Conservation (phyloP, 1,140 invertebrate species). For the Cepaea nemoralis region DNA sequence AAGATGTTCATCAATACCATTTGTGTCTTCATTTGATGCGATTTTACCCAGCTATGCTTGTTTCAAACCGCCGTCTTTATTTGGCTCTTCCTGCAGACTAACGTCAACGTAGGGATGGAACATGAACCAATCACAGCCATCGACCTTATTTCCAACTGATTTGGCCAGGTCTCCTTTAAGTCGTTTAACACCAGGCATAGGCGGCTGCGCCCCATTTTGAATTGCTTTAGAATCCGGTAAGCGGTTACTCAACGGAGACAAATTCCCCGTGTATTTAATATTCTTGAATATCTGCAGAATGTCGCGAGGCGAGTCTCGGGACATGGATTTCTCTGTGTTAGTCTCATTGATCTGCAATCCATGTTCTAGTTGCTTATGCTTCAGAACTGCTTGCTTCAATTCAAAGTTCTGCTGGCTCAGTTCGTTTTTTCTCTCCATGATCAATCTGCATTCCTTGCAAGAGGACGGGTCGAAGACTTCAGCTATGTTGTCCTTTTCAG, state of each 20-base stretch:
- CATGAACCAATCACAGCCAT: neutral
- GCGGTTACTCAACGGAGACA: neutral
- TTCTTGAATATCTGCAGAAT: neutral
- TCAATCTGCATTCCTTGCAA: neutral
- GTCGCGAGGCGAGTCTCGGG: neutral
- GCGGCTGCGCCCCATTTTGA: neutral
- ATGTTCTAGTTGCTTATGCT: neutral
- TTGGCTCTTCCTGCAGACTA: neutral
- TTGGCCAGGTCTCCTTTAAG: neutral
- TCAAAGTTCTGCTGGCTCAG: neutral
- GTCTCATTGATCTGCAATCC: neutral
- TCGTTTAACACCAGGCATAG: neutral
- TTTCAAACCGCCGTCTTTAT: neutral
- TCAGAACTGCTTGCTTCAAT: neutral
- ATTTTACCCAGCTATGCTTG: neutral
- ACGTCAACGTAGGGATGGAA: neutral
- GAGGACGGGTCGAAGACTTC: neutral
- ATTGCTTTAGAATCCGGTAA: neutral
- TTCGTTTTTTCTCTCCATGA: neutral
- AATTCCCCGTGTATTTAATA: neutral
- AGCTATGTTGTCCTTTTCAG: neutral
- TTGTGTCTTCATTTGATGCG: neutral
- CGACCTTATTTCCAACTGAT: neutral
- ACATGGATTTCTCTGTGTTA: neutral
- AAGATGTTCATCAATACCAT: neutral